A percentile compares a stretch with the other conserved stretches of the same genome.
Evolutionary conservation across 2,888 invertebrate genomes (phyloP).

Genomic region (Microctonus aethiopoides): DNA sequence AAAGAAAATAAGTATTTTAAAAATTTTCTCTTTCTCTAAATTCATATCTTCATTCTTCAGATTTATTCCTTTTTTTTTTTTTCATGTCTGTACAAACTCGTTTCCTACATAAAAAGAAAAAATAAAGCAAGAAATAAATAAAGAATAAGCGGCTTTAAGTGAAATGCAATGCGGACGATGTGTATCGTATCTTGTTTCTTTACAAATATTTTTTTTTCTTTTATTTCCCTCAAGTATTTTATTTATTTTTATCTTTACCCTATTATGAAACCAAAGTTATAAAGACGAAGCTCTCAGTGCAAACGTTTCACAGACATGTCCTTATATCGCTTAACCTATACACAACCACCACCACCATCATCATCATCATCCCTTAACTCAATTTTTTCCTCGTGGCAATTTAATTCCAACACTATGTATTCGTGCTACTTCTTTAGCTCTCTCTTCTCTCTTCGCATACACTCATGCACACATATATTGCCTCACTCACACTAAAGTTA

Average conservation of each 20-base stretch:
- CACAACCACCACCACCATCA: neutral
- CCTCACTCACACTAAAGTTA: too few species aligned
- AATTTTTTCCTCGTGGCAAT: neutral
- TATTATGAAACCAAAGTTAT: conserved; percentile 53
- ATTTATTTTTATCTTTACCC: conserved; percentile 50
- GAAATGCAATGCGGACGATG: conserved; percentile 55
- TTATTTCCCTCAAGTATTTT: neutral
- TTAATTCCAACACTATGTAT: neutral
- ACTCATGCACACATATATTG: conserved; percentile 10
- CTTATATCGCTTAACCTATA: conserved; percentile 26
- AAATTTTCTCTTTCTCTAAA: neutral
- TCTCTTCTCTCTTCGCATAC: neutral
- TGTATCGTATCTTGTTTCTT: conserved; percentile 56
- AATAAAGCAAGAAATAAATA: neutral
- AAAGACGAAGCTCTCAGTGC: neutral
- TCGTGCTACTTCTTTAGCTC: neutral
- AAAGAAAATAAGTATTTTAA: neutral
- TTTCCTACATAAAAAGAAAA: conserved; percentile 1
- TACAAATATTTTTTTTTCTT: too few species aligned
- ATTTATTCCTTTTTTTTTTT: neutral
- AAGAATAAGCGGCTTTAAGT: conserved; percentile 62
- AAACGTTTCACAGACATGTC: conserved; percentile 30
- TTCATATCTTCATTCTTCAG: neutral
- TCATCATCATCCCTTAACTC: neutral
- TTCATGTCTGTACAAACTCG: neutral